phyloP scores from a whole-genome alignment of 2,888 invertebrate genomes.

The Scaptodrosophila latifasciaeformis region DNA sequence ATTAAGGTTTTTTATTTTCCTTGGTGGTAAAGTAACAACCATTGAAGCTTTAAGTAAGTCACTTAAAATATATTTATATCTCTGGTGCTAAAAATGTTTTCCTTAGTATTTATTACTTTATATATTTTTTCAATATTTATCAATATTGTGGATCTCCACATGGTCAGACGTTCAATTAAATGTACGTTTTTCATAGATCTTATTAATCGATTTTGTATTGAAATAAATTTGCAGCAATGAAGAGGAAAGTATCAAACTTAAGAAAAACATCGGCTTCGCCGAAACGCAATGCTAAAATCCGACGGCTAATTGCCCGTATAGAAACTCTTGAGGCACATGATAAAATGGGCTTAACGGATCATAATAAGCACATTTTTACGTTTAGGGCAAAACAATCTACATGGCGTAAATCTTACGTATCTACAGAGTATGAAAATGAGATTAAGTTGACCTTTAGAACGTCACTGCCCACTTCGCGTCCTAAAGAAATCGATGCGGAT shows the following conservation, averaged over 20 bases:
- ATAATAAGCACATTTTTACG: background rate
- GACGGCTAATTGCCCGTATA: background rate
- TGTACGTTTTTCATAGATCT: conserved; percentile 24
- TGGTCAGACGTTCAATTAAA: conserved; percentile 17
- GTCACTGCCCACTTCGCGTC: background rate
- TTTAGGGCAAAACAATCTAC: background rate
- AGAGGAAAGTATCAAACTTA: background rate
- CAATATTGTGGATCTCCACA: conserved; percentile 25
- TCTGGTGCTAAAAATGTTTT: too few relatives aligned
- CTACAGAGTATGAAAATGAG: background rate
- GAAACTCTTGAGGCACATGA: background rate
- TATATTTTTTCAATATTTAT: conserved; percentile 28
- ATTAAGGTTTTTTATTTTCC: conserved; percentile 1
- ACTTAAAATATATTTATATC: fast-evolving
- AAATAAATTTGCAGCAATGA: background rate
- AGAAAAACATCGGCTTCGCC: background rate
- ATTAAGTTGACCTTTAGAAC: background rate
- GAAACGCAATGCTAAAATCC: background rate
- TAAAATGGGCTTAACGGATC: background rate
- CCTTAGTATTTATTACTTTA: conserved; percentile 16
- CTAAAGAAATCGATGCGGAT: background rate
- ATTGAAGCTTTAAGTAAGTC: conserved; percentile 16
- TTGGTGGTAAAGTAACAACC: background rate
- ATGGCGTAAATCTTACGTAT: background rate
- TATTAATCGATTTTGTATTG: background rate